Conservation (phyloP, 2,113 vertebrate species). For the Panthera uncia region DNA sequence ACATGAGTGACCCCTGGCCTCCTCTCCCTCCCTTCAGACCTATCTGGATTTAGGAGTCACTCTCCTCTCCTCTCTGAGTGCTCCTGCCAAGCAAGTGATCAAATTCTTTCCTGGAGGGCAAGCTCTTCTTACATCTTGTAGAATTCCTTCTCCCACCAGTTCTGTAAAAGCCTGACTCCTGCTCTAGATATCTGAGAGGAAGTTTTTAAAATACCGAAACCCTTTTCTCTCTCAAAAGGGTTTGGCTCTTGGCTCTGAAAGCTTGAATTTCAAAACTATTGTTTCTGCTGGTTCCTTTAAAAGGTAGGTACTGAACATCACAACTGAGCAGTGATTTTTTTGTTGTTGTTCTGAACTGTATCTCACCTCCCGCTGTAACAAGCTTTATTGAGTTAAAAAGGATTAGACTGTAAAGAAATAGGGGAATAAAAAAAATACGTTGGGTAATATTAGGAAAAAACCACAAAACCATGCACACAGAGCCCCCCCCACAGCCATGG, state of each 20-base stretch:
- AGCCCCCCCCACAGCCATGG: not conserved
- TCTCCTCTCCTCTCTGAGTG: not conserved
- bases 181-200: not conserved
- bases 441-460: not conserved
- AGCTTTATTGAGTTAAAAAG: not conserved
- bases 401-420: not conserved
- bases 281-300: not conserved
- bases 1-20: fast-evolving
- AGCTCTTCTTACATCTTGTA: not conserved
- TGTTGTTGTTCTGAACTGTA: not conserved
- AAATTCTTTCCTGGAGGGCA: not conserved
- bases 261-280: not conserved
- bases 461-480: not conserved
- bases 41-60: not conserved
- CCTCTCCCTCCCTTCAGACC: not conserved
- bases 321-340: not conserved
- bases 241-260: not conserved
- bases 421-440: not conserved
- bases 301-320: not conserved
- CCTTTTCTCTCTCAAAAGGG: not conserved
- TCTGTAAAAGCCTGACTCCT: not conserved
- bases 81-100: not conserved
- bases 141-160: not conserved
- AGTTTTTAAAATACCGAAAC: not conserved
- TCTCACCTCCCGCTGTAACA: not conserved